Conservation (phyloP, 1,140 invertebrate species). For the Zaprionus inermis region DNA sequence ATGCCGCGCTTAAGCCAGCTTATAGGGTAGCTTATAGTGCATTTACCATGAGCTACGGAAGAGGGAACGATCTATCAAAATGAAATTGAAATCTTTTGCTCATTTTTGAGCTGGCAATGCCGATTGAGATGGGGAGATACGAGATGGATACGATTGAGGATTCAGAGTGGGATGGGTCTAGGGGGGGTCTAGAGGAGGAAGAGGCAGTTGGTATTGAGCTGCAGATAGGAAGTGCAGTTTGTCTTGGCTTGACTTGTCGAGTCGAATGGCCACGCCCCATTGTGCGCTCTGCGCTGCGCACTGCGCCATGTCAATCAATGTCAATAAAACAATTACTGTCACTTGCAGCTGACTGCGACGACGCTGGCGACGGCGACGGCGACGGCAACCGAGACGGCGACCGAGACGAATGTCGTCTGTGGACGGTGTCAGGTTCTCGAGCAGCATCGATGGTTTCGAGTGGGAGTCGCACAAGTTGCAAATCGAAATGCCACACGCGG, state of each 20-base stretch:
- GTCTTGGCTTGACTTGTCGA: slow-evolving; percentile 75
- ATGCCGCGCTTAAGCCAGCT: background rate
- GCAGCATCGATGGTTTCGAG: slow-evolving; percentile 25
- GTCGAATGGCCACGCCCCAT: slow-evolving; percentile 19
- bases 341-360: slow-evolving; percentile 71
- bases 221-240: slow-evolving; percentile 69
- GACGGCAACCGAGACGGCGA: background rate
- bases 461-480: slow-evolving; percentile 17
- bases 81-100: slow-evolving; percentile 83
- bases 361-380: background rate
- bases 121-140: slow-evolving; percentile 64
- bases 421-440: slow-evolving; percentile 71
- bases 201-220: slow-evolving; percentile 18
- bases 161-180: no score
- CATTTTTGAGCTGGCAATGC: slow-evolving; percentile 70
- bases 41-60: background rate
- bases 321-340: slow-evolving; percentile 84
- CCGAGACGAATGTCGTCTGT: slow-evolving; percentile 48
- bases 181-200: no score
- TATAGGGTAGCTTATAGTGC: slow-evolving; percentile 26
- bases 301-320: slow-evolving; percentile 79
- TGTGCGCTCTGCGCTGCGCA: background rate
- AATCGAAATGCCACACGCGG: background rate
- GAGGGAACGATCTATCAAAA: slow-evolving; percentile 71
- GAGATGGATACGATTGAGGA: no score